Percentiles rank a stretch among this genome's conserved stretches.
phyloP scores from a whole-genome alignment of 1,140 invertebrate genomes.

The Sipha flava region DNA sequence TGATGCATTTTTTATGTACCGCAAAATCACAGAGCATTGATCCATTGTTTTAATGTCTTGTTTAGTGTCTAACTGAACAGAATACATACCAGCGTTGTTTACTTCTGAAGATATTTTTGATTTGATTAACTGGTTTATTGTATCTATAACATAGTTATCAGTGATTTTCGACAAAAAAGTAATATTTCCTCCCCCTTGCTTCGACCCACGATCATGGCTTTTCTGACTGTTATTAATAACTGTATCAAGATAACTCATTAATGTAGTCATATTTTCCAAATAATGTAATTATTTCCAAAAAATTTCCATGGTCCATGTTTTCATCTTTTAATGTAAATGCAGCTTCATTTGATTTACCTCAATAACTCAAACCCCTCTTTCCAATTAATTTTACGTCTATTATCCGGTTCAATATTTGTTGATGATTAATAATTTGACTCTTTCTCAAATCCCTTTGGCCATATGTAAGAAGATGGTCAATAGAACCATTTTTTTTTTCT shows the following conservation, averaged over 20 bases:
- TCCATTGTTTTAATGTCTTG: slow-evolving; percentile 33
- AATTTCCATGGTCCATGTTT: slow-evolving; percentile 3
- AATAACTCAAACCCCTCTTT: neutral
- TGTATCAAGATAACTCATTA: slow-evolving; percentile 5
- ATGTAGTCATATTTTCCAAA: neutral
- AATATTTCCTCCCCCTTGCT: neutral
- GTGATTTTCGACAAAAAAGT: neutral
- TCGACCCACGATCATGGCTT: neutral
- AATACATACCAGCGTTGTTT: slow-evolving; percentile 26
- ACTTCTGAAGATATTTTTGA: neutral
- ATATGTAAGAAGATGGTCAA: neutral
- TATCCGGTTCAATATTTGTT: neutral
- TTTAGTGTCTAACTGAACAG: slow-evolving; percentile 35
- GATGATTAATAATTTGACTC: neutral
- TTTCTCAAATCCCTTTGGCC: neutral
- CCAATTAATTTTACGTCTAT: slow-evolving; percentile 8
- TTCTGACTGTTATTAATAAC: neutral
- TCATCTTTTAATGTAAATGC: slow-evolving; percentile 1
- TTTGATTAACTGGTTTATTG: neutral
- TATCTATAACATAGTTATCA: neutral
- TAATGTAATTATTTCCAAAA: slow-evolving; percentile 13
- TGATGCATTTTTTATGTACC: neutral
- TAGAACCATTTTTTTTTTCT: neutral
- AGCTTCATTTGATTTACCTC: slow-evolving; percentile 4
- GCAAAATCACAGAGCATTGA: neutral